Percentiles rank a stretch among this genome's conserved stretches.
These are phyloP conservation scores for Perodicticus potto DNA, from an alignment of 2,797 vertebrate genomes.

Conservation along the genomic window DNA sequence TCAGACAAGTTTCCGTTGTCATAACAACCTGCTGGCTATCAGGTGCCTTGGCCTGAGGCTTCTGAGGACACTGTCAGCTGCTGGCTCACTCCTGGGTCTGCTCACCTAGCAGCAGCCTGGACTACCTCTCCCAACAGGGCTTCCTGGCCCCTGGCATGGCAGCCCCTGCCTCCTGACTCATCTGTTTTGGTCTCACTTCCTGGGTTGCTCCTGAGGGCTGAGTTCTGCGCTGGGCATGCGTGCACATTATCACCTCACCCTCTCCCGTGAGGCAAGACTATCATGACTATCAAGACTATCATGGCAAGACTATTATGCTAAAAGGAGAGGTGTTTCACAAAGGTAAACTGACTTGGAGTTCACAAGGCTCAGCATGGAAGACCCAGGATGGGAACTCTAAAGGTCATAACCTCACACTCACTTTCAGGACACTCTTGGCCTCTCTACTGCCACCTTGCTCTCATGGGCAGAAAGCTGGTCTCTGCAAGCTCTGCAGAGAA, in stretches of 20 bases:
- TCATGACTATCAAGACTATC: accelerated
- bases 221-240: accelerated
- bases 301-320: background rate
- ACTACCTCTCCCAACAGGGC: background rate
- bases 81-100: background rate
- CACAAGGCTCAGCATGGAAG: accelerated
- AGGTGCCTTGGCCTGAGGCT: background rate
- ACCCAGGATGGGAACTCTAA: background rate
- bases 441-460: background rate
- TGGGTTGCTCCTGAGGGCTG: background rate
- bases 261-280: background rate
- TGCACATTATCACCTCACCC: accelerated
- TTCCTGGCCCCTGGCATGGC: background rate
- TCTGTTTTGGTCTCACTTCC: background rate
- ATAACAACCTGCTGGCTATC: slow-evolving; percentile 84
- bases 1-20: slow-evolving; percentile 86
- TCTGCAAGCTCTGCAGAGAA: background rate
- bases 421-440: too few relatives aligned
- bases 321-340: background rate
- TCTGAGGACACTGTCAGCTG: background rate
- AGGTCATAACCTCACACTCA: background rate
- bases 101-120: background rate
- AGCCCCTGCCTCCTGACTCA: background rate
- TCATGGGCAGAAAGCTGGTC: background rate
- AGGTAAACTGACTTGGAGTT: background rate